Evolutionary conservation across 2,888 invertebrate genomes (phyloP).

Genomic region (Agonopterix heracliana): DNA sequence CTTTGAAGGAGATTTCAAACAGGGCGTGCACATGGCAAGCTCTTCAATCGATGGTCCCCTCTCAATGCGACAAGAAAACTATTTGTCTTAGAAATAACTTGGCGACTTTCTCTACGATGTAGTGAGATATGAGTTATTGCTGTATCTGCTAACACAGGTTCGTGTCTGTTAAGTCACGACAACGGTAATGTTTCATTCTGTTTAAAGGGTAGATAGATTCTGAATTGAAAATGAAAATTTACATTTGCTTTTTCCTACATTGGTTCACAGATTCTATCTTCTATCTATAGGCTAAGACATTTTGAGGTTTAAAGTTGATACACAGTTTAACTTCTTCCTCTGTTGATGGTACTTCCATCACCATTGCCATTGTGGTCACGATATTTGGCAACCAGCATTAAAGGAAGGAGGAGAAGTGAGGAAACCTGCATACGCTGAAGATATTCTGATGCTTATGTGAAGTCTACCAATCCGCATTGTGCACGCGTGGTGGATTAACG

Average conservation of each 20-base stretch:
- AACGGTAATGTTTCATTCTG: conserved; percentile 33
- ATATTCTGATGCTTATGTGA: too few relatives aligned
- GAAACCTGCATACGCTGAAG: too few relatives aligned
- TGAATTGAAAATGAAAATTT: conserved; percentile 15
- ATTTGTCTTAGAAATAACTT: conserved; percentile 69
- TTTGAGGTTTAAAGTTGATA: too few relatives aligned
- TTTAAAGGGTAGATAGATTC: background rate
- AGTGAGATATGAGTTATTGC: conserved; percentile 49
- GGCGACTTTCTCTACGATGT: conserved; percentile 48
- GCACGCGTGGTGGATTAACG: too few relatives aligned
- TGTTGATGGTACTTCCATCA: too few relatives aligned
- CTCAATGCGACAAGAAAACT: conserved; percentile 57
- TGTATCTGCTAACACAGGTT: conserved; percentile 42
- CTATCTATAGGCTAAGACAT: too few relatives aligned
- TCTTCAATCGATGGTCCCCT: conserved; percentile 54
- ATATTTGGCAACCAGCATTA: too few relatives aligned
- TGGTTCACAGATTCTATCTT: too few relatives aligned
- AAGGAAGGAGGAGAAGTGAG: too few relatives aligned
- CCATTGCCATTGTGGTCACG: too few relatives aligned
- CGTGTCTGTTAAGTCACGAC: conserved; percentile 35
- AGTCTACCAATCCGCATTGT: too few relatives aligned
- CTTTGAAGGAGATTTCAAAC: conserved; percentile 67
- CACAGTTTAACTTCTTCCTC: too few relatives aligned
- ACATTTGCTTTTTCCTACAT: conserved; percentile 10
- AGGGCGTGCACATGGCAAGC: conserved; percentile 49